Percentiles rank a stretch among this genome's conserved stretches.
Evolutionary conservation across 2,113 vertebrate species (phyloP).

Genomic region (Barbus barbus): DNA sequence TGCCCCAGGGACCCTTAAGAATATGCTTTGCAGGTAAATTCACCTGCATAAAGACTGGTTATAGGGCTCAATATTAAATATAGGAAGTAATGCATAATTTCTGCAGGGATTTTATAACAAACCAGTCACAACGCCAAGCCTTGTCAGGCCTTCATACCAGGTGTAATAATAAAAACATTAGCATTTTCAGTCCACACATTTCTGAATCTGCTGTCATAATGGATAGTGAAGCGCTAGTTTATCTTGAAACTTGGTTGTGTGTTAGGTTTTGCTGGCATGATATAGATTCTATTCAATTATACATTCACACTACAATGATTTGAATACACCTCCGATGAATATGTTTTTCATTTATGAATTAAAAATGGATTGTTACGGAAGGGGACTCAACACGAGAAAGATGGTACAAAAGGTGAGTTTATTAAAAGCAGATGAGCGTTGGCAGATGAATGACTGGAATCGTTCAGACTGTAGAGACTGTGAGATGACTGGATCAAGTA

Average conservation of each 20-base stretch:
- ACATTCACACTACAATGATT: neutral
- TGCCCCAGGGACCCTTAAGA: slow-evolving; percentile 15
- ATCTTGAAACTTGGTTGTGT: neutral
- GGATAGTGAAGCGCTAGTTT: neutral
- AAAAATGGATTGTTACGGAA: too few relatives aligned
- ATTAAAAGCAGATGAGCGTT: too few relatives aligned
- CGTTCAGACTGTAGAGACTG: too few relatives aligned
- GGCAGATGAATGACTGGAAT: too few relatives aligned
- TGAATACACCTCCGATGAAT: too few relatives aligned
- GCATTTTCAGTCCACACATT: neutral
- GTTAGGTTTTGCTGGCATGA: neutral
- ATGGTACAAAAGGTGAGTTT: too few relatives aligned
- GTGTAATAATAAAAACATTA: neutral
- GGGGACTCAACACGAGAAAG: too few relatives aligned
- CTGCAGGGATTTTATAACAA: neutral
- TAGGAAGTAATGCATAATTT: neutral
- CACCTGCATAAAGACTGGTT: slow-evolving; percentile 40
- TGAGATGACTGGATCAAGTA: too few relatives aligned
- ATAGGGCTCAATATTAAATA: too few relatives aligned
- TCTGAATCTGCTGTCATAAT: neutral
- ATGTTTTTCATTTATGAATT: too few relatives aligned
- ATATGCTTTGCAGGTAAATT: slow-evolving; percentile 40
- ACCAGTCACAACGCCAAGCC: neutral
- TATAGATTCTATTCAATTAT: too few relatives aligned
- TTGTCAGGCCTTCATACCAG: slow-evolving; percentile 1